A percentile compares a stretch with the other conserved stretches of the same genome.
phyloP scores from a whole-genome alignment of 2,113 vertebrate genomes.

The Pelobates fuscus region DNA sequence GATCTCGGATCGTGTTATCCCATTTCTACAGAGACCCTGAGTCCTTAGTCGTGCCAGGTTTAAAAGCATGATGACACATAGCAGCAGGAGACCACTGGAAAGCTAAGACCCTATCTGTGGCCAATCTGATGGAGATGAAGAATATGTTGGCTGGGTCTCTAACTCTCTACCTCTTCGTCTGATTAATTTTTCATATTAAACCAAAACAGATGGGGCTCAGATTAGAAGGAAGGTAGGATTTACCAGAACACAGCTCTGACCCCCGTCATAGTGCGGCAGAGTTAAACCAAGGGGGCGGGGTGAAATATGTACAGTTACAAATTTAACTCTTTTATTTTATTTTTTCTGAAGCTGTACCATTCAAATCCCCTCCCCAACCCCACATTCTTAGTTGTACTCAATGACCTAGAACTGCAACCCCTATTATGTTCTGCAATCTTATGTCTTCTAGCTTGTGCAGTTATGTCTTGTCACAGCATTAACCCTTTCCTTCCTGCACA shows the following conservation, averaged over 20 bases:
- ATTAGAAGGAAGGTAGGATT: conserved; percentile 51
- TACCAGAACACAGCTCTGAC: conserved; percentile 33
- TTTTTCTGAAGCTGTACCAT: too few species aligned
- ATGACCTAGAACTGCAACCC: too few species aligned
- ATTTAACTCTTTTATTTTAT: conserved; percentile 36
- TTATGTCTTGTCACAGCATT: too few species aligned
- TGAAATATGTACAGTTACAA: background rate
- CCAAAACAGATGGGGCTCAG: conserved; percentile 49
- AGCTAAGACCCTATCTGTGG: conserved; percentile 16
- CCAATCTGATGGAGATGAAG: conserved; percentile 12
- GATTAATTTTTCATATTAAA: conserved; percentile 53
- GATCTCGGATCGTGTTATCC: too few species aligned
- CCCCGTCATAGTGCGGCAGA: conserved; percentile 32
- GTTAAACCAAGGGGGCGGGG: conserved; percentile 37
- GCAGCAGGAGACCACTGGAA: background rate
- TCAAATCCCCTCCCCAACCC: too few species aligned
- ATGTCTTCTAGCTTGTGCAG: too few species aligned
- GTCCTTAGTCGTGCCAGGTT: too few species aligned
- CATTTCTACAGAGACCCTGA: too few species aligned
- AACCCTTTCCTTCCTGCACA: too few species aligned
- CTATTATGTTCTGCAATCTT: too few species aligned
- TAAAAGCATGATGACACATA: background rate
- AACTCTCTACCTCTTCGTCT: conserved; percentile 48
- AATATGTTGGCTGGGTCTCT: conserved; percentile 10
- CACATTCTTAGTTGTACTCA: too few species aligned